Conservation (phyloP, 2,113 vertebrate species). For the Zosterops pallidus region DNA sequence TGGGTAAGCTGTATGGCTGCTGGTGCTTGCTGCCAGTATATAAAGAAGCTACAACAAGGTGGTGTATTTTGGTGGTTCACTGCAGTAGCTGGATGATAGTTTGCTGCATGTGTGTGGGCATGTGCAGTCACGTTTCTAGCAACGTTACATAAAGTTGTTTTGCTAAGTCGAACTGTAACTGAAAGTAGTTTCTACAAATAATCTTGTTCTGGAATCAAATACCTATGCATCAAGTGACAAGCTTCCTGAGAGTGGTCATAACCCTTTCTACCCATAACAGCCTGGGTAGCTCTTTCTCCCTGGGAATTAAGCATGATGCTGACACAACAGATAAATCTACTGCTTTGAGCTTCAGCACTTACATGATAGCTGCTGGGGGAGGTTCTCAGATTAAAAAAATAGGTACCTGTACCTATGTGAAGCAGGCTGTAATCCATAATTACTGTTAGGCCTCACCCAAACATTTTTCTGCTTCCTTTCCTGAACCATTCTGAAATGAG, state of each 20-base stretch:
- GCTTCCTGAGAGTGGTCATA: neutral
- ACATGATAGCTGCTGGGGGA: neutral
- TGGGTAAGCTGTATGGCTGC: rapidly evolving
- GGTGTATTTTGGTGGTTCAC: neutral
- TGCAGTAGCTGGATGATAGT: neutral
- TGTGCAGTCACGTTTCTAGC: neutral
- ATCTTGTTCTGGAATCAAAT: neutral
- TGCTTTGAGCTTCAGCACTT: neutral
- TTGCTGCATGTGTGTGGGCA: neutral
- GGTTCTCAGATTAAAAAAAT: neutral
- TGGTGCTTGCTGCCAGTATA: neutral
- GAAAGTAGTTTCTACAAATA: neutral
- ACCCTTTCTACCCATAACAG: neutral
- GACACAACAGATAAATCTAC: neutral
- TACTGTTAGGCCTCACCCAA: constrained; percentile 17
- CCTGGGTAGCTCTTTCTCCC: neutral
- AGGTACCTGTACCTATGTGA: neutral
- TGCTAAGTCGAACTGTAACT: neutral
- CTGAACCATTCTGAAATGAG: neutral
- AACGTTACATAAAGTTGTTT: neutral
- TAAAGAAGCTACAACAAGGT: neutral
- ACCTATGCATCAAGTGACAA: neutral
- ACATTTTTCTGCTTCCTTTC: constrained; percentile 1
- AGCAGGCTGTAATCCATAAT: constrained; percentile 10
- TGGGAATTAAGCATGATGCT: neutral